These are phyloP conservation scores for Syngnathus floridae DNA, from an alignment of 2,113 vertebrate species.

Conservation along the genomic window DNA sequence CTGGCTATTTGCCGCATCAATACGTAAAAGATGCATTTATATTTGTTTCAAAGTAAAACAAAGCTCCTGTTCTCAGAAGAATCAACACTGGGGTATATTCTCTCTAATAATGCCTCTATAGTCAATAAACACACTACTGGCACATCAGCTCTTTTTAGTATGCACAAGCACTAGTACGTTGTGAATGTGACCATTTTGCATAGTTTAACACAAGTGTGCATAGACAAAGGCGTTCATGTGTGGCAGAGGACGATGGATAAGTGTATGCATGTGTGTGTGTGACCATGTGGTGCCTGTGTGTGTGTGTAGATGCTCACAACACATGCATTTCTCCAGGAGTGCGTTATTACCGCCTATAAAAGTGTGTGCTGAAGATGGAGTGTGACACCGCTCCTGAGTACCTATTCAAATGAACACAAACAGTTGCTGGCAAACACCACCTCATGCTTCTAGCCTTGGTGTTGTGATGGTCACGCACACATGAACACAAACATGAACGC, in stretches of 20 bases:
- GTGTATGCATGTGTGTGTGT: slow-evolving; percentile 4
- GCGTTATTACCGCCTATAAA: slow-evolving; percentile 42
- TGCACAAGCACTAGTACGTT: slow-evolving; percentile 45
- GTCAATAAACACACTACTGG: slow-evolving; percentile 25
- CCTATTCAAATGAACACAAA: slow-evolving; percentile 65
- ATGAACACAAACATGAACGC: too few species aligned
- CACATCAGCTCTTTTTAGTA: slow-evolving; percentile 42
- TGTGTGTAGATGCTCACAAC: not conserved
- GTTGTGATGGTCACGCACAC: slow-evolving; percentile 42
- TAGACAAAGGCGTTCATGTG: slow-evolving; percentile 31
- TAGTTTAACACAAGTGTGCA: slow-evolving; percentile 44
- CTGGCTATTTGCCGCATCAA: slow-evolving; percentile 25
- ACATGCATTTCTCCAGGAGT: slow-evolving; percentile 25
- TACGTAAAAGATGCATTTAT: slow-evolving; percentile 23
- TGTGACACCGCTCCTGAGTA: slow-evolving; percentile 53
- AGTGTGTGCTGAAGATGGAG: slow-evolving; percentile 31
- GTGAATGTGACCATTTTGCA: slow-evolving; percentile 43
- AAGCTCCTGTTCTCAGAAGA: slow-evolving; percentile 10
- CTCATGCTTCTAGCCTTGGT: slow-evolving; percentile 50
- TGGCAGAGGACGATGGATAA: slow-evolving; percentile 10
- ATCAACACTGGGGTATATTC: slow-evolving; percentile 7
- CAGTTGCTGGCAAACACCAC: slow-evolving; percentile 44
- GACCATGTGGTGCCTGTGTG: not conserved
- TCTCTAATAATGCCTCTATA: slow-evolving; percentile 16
- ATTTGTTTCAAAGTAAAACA: slow-evolving; percentile 35